These are phyloP conservation scores for Bufotes viridis DNA, from an alignment of 2,797 vertebrate genomes.

Conservation along the genomic window DNA sequence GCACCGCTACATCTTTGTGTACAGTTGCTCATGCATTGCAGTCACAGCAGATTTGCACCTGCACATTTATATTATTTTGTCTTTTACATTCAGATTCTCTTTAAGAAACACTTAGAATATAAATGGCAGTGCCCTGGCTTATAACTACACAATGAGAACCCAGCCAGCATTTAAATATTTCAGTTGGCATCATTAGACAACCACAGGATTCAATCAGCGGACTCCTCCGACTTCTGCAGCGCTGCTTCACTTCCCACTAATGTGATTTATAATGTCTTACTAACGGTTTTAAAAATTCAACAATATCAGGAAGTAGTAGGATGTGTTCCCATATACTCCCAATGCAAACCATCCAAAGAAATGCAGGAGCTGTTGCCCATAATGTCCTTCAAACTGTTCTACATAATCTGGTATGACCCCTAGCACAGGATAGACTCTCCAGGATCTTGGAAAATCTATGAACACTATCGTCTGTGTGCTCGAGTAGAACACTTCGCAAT, in stretches of 20 bases:
- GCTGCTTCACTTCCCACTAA: constrained; percentile 40
- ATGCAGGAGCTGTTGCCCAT: neutral
- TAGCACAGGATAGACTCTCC: too few species aligned
- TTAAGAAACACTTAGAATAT: neutral
- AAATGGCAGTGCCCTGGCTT: neutral
- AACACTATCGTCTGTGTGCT: too few species aligned
- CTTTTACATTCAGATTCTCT: neutral
- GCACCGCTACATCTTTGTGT: too few species aligned
- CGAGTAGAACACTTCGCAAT: too few species aligned
- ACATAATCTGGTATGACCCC: too few species aligned
- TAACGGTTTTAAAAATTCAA: constrained; percentile 41
- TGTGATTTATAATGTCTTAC: constrained; percentile 56
- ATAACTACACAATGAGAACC: constrained; percentile 26
- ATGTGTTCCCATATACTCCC: neutral
- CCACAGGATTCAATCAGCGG: constrained; percentile 51
- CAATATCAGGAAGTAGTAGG: constrained; percentile 27
- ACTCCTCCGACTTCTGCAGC: constrained; percentile 30
- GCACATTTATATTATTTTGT: too few species aligned
- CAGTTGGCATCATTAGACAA: constrained; percentile 52
- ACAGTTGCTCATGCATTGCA: too few species aligned
- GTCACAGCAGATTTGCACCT: too few species aligned
- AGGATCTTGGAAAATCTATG: too few species aligned
- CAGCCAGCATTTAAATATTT: constrained; percentile 51
- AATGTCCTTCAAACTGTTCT: too few species aligned
- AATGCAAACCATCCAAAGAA: neutral